These are phyloP conservation scores for Schizaphis graminum DNA, from an alignment of 2,888 invertebrate genomes.

Conservation along the genomic window DNA sequence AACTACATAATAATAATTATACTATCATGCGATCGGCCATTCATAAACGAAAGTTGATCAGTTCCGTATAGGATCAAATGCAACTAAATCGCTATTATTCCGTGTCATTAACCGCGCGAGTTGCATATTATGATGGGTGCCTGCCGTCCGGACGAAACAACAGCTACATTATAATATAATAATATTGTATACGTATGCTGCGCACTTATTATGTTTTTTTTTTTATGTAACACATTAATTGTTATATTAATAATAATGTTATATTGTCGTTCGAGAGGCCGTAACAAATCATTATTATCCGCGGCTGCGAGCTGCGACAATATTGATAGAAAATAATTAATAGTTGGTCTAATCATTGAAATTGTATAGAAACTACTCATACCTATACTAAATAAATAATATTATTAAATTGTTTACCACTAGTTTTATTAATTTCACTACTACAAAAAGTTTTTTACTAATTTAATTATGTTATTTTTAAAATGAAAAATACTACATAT, in stretches of 20 bases:
- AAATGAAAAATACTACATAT: neutral
- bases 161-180: neutral
- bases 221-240: neutral
- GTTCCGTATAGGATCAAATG: constrained; percentile 16
- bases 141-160: neutral
- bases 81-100: neutral
- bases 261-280: neutral
- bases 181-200: neutral
- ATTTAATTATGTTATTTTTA: neutral
- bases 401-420: neutral
- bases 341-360: neutral
- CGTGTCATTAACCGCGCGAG: constrained; percentile 27
- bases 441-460: neutral
- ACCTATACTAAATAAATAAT: neutral
- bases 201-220: neutral
- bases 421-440: neutral
- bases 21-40: neutral
- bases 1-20: neutral
- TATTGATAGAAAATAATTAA: neutral
- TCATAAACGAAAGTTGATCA: constrained; percentile 44
- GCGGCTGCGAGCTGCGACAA: neutral
- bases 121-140: constrained; percentile 11
- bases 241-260: neutral
- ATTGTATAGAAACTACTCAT: neutral
- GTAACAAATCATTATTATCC: neutral